Conservation (phyloP, 2,113 vertebrate species). For the Piprites chloris region DNA sequence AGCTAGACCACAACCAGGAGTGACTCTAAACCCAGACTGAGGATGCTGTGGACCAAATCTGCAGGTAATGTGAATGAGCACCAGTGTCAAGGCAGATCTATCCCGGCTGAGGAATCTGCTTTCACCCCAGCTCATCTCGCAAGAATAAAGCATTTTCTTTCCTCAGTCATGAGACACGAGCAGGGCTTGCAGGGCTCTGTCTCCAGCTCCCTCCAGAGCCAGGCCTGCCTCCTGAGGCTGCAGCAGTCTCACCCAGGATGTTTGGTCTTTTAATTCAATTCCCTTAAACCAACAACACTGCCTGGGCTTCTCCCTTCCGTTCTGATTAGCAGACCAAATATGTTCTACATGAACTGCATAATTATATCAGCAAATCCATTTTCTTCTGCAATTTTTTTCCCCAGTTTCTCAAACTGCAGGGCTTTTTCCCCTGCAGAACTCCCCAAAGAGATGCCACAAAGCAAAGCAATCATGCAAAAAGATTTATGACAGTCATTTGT, state of each 20-base stretch:
- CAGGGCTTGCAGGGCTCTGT: not conserved
- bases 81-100: not conserved
- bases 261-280: constrained; percentile 40
- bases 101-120: not conserved
- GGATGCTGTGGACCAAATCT: not conserved
- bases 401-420: not conserved
- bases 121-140: not conserved
- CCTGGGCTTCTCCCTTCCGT: not conserved
- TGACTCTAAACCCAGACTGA: not conserved
- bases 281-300: constrained; percentile 23
- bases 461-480: constrained; percentile 44
- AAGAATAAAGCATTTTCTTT: not conserved
- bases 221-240: not conserved
- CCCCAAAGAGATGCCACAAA: constrained; percentile 43
- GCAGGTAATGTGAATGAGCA: not conserved
- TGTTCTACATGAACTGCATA: constrained; percentile 41
- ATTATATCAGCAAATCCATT: constrained; percentile 29
- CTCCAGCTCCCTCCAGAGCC: not conserved
- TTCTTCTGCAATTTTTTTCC: not conserved
- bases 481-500: constrained; percentile 61
- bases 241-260: not conserved
- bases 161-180: not conserved
- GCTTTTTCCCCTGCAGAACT: not conserved
- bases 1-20: not conserved
- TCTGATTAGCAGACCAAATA: constrained; percentile 40